Evolutionary conservation across 2,888 invertebrate species (phyloP).

Genomic region (Sarcophaga rosellei): DNA sequence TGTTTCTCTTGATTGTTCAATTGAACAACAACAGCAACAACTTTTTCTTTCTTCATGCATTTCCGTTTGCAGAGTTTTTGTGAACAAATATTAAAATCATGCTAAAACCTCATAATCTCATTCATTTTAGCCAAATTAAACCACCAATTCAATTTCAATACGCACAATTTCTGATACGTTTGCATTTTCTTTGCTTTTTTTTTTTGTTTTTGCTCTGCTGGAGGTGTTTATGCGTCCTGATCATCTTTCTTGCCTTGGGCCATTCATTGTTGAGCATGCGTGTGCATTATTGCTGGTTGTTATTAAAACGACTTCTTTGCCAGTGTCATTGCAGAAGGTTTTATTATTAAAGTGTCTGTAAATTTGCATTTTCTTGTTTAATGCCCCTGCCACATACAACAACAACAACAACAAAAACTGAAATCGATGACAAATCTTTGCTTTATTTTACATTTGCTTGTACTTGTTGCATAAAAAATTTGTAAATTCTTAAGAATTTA

Average conservation of each 20-base stretch:
- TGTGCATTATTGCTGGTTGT: constrained; percentile 27
- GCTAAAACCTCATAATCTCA: constrained; percentile 48
- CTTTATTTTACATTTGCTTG: background rate
- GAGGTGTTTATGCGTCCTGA: constrained; percentile 16
- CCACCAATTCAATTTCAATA: constrained; percentile 22
- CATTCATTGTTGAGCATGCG: constrained; percentile 31
- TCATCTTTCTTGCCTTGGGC: background rate
- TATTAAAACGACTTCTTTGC: constrained; percentile 23
- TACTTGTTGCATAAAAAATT: constrained; percentile 27
- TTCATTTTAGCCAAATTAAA: constrained; percentile 54
- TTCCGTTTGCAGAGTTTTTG: constrained; percentile 40
- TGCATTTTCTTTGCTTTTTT: background rate
- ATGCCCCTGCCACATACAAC: constrained; percentile 2
- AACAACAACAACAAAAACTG: background rate
- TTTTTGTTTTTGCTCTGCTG: constrained; percentile 16
- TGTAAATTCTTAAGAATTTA: constrained; percentile 3
- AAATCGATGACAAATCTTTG: constrained; percentile 47
- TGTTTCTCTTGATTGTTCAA: constrained; percentile 60
- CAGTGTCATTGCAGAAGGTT: constrained; percentile 46
- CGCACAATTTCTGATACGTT: constrained; percentile 3
- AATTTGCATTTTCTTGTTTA: constrained; percentile 45
- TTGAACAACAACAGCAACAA: constrained; percentile 33
- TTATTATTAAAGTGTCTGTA: constrained; percentile 41
- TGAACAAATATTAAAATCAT: constrained; percentile 6
- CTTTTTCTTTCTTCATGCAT: constrained; percentile 46